Conservation (phyloP, 2,888 invertebrate genomes). For the Masnerella sp. region DNA sequence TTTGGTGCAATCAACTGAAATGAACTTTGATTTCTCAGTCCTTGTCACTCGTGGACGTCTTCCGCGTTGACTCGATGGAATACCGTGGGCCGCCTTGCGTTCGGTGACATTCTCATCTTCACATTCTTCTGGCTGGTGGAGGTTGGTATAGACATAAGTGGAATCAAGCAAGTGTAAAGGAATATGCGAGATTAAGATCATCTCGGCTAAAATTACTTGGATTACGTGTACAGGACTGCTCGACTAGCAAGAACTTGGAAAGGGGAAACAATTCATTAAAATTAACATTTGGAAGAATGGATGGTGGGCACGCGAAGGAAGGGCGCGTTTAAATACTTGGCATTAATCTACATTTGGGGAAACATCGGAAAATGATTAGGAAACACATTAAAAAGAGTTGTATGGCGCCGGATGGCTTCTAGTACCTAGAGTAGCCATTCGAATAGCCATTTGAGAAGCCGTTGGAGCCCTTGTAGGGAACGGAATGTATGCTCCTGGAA, state of each 20-base stretch:
- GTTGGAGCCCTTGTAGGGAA: slow-evolving; percentile 78
- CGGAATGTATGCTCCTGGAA: slow-evolving; percentile 78
- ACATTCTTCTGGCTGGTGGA: slow-evolving; percentile 52
- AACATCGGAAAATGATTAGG: too few species aligned
- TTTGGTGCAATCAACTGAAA: too few species aligned
- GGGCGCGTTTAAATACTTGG: not conserved
- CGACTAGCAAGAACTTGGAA: slow-evolving; percentile 64
- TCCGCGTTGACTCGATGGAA: slow-evolving; percentile 35
- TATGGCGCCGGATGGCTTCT: slow-evolving; percentile 73
- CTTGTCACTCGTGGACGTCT: slow-evolving; percentile 31
- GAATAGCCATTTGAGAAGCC: slow-evolving; percentile 78
- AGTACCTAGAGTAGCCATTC: slow-evolving; percentile 78
- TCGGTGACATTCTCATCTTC: slow-evolving; percentile 41
- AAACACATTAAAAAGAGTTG: too few species aligned
- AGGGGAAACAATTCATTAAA: not conserved
- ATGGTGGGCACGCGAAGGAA: not conserved
- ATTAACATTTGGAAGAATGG: not conserved
- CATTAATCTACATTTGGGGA: too few species aligned
- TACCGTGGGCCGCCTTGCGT: slow-evolving; percentile 50
- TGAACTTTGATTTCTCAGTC: too few species aligned
- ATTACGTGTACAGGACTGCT: slow-evolving; percentile 63
- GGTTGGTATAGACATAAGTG: slow-evolving; percentile 59
- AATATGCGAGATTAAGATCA: slow-evolving; percentile 56
- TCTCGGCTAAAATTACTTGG: slow-evolving; percentile 56
- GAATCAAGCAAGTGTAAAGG: slow-evolving; percentile 61